Evolutionary conservation across 2,888 invertebrate species (phyloP), one percentile per base, ranked within the genome.

Genomic region (Corythucha ciliata): DNA sequence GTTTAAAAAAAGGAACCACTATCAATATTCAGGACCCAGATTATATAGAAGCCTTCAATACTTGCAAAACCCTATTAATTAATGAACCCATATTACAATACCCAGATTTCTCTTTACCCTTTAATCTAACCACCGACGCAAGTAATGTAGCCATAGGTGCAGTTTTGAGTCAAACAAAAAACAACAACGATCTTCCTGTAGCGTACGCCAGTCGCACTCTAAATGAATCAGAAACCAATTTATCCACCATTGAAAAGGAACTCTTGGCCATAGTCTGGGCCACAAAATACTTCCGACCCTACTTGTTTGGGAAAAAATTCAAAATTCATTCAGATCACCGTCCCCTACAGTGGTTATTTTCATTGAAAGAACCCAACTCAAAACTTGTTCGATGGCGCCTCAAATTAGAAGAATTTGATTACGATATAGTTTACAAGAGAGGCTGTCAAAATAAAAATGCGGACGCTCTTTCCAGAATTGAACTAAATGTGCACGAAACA

Each of bases 111-210:
- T 20, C 12, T 4, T 22, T 48, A 29, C 2, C 12, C 3, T 55
- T 55, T 39, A 34, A 36, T 33, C 16, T 47, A 12, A 47, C 47
- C 3, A 47, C 47, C 2, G 46, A 46, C 34, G 65, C 61, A 21
- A 61, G 58, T 26, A 61, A 59, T 37, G 61, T 50, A 53, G 65
- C 63, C 4, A 60, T 62, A n/a, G 63, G 62, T 25, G 59, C 62
- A 5, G 61, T 66, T 6, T 51, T 65, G 5, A 60, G 63, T 3
- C 52, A 51, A 37, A 51, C 14, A 3, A 34, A 10, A 12, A 65
- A 68, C 48, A 60, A 59, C 1, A 58, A 62, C 48, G 66, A 68
- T 27, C 52, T 61, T 12, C 66, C 65, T 5, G 59, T 67, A n/a
- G 62, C 63, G 7, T 67, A 62, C 48, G 62, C 64, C 7, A 60